Evolutionary conservation across 2,888 invertebrate genomes (phyloP).

Genomic region (Drosophila birchii): DNA sequence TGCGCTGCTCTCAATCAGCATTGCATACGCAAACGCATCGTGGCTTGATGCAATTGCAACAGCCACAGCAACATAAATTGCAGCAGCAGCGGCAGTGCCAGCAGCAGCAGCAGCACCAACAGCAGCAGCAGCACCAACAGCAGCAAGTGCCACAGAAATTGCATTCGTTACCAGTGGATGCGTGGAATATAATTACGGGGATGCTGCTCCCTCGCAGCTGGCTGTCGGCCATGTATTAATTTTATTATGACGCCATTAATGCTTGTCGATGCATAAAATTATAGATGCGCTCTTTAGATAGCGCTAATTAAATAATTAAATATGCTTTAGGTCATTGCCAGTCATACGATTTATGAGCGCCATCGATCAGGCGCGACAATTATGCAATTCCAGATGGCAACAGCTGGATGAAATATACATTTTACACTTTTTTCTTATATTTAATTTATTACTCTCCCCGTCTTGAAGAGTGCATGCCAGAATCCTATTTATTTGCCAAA

Average conservation of each 20-base stretch:
- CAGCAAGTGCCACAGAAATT: slow-evolving; percentile 41
- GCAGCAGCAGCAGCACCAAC: slow-evolving; percentile 5
- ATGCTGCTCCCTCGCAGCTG: slow-evolving; percentile 28
- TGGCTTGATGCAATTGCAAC: slow-evolving; percentile 28
- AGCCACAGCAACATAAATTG: slow-evolving; percentile 13
- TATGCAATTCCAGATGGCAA: slow-evolving; percentile 49
- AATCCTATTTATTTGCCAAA: slow-evolving; percentile 28
- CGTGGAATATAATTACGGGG: slow-evolving; percentile 42
- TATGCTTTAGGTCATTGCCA: slow-evolving; percentile 69
- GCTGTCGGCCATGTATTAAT: slow-evolving; percentile 66
- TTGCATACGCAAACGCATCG: slow-evolving; percentile 34
- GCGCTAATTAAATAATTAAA: slow-evolving; percentile 82
- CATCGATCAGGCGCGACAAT: slow-evolving; percentile 70
- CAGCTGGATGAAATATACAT: slow-evolving; percentile 21
- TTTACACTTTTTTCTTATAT: not conserved
- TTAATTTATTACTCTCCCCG: not conserved
- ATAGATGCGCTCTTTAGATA: slow-evolving; percentile 76
- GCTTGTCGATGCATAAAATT: slow-evolving; percentile 79
- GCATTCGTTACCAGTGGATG: slow-evolving; percentile 23
- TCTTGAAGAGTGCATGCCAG: slow-evolving; percentile 33
- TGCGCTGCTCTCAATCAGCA: slow-evolving; percentile 36
- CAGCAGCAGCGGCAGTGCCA: slow-evolving; percentile 6
- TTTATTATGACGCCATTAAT: slow-evolving; percentile 71
- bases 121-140: not conserved
- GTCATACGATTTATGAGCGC: slow-evolving; percentile 66